Percentiles rank a stretch among this genome's conserved stretches.
Conservation (phyloP, 2,797 vertebrate species). For the Parauchenoglanis punctatus region DNA sequence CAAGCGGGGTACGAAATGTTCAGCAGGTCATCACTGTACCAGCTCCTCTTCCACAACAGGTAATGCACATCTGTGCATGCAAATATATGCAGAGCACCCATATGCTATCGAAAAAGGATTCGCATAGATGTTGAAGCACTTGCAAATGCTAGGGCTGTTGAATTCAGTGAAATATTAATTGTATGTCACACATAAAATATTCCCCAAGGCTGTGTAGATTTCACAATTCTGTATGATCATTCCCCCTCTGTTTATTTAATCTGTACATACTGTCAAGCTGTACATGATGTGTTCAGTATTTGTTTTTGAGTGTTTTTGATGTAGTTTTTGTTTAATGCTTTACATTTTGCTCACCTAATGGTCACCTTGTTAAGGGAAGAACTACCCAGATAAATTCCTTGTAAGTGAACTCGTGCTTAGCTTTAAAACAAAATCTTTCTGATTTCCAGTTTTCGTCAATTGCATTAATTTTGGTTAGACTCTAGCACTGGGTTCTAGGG, state of each 20-base stretch:
- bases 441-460: neutral
- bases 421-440: neutral
- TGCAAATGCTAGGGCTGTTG: neutral
- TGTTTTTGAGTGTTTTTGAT: neutral
- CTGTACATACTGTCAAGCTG: neutral
- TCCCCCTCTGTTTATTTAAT: neutral
- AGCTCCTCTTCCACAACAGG: conserved; percentile 74
- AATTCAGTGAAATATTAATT: neutral
- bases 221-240: neutral
- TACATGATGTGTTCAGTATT: neutral
- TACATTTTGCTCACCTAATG: neutral
- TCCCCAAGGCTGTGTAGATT: too few relatives aligned
- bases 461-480: neutral
- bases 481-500: neutral
- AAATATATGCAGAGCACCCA: neutral
- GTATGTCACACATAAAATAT: neutral
- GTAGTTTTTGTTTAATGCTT: neutral
- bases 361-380: neutral
- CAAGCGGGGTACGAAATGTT: conserved; percentile 75
- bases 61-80: conserved; percentile 44
- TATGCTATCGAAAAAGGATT: neutral
- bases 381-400: neutral
- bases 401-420: neutral
- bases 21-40: conserved; percentile 74
- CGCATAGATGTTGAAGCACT: neutral